Evolutionary conservation across 1,140 invertebrate genomes (phyloP).

Genomic region (Rhyzopertha dominica): DNA sequence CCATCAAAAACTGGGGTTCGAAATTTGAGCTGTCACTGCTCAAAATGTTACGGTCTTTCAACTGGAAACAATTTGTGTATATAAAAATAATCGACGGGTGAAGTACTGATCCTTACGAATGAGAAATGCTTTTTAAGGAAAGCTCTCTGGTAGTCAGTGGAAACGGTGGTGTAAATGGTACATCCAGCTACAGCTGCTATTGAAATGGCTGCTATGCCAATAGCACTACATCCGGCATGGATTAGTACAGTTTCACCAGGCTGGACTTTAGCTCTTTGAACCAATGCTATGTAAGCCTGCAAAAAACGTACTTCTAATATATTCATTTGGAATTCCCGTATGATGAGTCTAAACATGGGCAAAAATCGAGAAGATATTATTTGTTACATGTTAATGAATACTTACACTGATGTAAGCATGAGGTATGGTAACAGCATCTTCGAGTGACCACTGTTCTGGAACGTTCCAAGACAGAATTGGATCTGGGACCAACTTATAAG

Average conservation of each 20-base stretch:
- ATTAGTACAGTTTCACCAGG: constrained; percentile 59
- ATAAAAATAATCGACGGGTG: constrained; percentile 7
- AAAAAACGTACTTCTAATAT: constrained; percentile 13
- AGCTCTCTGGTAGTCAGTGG: constrained; percentile 43
- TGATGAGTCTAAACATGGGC: too few species aligned
- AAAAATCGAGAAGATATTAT: too few species aligned
- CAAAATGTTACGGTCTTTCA: constrained; percentile 46
- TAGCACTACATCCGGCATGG: constrained; percentile 63
- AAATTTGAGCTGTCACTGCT: constrained; percentile 54
- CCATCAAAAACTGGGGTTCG: constrained; percentile 50
- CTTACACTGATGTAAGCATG: constrained; percentile 54
- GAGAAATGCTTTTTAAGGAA: constrained; percentile 33
- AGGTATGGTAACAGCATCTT: constrained; percentile 59
- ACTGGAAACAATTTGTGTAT: constrained; percentile 21
- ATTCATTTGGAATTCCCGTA: neutral
- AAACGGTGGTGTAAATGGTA: constrained; percentile 49
- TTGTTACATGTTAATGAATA: constrained; percentile 17
- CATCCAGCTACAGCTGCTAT: constrained; percentile 52
- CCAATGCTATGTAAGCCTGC: constrained; percentile 56
- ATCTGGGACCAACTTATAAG: constrained; percentile 34
- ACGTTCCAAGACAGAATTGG: constrained; percentile 50
- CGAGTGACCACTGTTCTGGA: constrained; percentile 54
- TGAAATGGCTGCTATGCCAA: constrained; percentile 68
- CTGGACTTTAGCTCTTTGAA: constrained; percentile 51
- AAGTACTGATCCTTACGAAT: constrained; percentile 23